Evolutionary conservation across 1,140 invertebrate species (phyloP), one percentile per base, ranked within the genome.

Genomic region (Maconellicoccus hirsutus): DNA sequence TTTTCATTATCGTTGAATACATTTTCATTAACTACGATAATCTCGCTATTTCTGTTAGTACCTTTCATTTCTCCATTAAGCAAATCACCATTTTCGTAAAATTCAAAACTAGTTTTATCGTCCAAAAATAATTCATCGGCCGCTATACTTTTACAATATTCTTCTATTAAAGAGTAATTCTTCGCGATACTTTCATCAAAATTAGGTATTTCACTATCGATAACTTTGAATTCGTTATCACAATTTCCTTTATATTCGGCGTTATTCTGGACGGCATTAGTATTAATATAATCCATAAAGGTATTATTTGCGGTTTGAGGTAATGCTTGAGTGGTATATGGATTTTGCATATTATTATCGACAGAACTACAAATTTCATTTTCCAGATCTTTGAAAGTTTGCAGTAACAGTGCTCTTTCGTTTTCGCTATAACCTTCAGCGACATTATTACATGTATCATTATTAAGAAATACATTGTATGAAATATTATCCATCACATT

Each of bases 301-400:
- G 61, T 25, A 26, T 66, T 66, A 25, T 23, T 66, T 22, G 21
- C 10, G 10, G 10, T 23, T 19, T 22, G 61, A 16, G n/a, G 42
- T 14, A 52, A 16, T 3, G 42, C 16, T 26, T 10, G 61, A 23
- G 61, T 66, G 8, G 61, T 8, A 25, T 66, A 66, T 16, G 25
- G 22, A 25, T 66, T 26, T 16, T 22, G 61, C 61, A 66, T 66
- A 66, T 66, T 23, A 8, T 23, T 23, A 4, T 22, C 61, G 3
- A 66, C 61, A 1, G 61, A 6, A 23, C 25, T 66, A 22, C 61
- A 26, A 8, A 66, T 66, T 66, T 66, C 10, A 19, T 66, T 66
- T 66, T 66, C 61, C 61, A 66, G 25, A 4, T 66, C 61, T 66
- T 66, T 66, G 61, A 25, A 66, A 2, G 61, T 66, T 66, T 66